Evolutionary conservation across 1,140 invertebrate species (phyloP).

Genomic region (Tachypleus tridentatus): DNA sequence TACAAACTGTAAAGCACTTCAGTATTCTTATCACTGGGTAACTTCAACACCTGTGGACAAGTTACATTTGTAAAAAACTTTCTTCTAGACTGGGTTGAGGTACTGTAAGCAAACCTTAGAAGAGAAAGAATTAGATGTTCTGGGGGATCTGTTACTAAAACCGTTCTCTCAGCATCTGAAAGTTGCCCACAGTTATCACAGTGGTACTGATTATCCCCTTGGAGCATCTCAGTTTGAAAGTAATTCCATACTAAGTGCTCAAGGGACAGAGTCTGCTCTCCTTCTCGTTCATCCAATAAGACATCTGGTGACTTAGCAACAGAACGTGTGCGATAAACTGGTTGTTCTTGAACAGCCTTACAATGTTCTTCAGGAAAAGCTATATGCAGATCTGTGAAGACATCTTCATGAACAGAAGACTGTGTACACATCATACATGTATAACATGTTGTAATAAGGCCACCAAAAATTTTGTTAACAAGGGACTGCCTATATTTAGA

Average conservation of each 20-base stretch:
- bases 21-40: conserved; percentile 27
- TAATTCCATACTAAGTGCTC: conserved; percentile 36
- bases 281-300: conserved; percentile 23
- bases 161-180: conserved; percentile 59
- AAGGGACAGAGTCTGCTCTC: no score
- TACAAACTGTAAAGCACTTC: conserved; percentile 50
- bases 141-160: conserved; percentile 55
- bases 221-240: conserved; percentile 56
- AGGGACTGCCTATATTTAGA: no score
- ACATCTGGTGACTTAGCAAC: conserved; percentile 52
- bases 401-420: background rate
- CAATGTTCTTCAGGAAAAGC: background rate
- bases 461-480: no score
- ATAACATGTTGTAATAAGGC: no score
- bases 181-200: conserved; percentile 60
- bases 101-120: conserved; percentile 66
- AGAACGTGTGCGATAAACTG: conserved; percentile 20
- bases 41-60: conserved; percentile 31
- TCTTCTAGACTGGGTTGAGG: conserved; percentile 38
- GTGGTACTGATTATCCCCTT: conserved; percentile 67
- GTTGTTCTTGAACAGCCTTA: background rate
- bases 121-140: conserved; percentile 63
- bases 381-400: background rate
- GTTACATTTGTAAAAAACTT: conserved; percentile 42
- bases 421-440: background rate